A percentile compares a stretch with the other conserved stretches of the same genome.
phyloP scores from a whole-genome alignment of 2,113 vertebrate genomes.

The Macrotis lagotis region DNA sequence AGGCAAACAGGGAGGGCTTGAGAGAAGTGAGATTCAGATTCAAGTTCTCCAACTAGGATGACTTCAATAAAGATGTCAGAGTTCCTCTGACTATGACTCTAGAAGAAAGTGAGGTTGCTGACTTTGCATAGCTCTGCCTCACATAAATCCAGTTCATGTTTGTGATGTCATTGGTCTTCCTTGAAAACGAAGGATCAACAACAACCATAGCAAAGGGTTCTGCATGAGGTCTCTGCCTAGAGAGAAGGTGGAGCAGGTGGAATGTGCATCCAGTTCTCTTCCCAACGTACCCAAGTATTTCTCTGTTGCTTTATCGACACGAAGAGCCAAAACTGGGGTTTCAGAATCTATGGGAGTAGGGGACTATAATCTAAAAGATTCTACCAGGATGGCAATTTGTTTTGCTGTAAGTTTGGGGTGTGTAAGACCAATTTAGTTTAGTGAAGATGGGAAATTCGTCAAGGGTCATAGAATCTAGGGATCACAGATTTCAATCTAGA shows the following conservation, averaged over 20 bases:
- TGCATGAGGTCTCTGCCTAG: not conserved
- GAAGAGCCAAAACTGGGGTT: not conserved
- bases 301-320: not conserved
- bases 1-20: not conserved
- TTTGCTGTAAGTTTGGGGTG: not conserved
- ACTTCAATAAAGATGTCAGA: no score
- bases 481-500: not conserved
- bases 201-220: not conserved
- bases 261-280: not conserved
- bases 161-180: no score
- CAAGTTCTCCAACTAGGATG: not conserved
- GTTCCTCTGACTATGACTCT: no score
- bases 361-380: not conserved
- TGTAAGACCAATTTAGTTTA: not conserved
- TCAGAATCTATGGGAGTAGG: not conserved
- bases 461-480: not conserved
- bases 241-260: not conserved
- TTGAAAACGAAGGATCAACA: not conserved
- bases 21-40: not conserved
- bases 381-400: not conserved
- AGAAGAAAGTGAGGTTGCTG: not conserved
- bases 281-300: not conserved
- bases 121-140: not conserved
- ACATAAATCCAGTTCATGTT: not conserved
- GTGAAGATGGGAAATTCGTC: not conserved